A percentile compares a stretch with the other conserved stretches of the same genome.
phyloP scores from a whole-genome alignment of 1,140 invertebrate species.

The Leucophenga varia region DNA sequence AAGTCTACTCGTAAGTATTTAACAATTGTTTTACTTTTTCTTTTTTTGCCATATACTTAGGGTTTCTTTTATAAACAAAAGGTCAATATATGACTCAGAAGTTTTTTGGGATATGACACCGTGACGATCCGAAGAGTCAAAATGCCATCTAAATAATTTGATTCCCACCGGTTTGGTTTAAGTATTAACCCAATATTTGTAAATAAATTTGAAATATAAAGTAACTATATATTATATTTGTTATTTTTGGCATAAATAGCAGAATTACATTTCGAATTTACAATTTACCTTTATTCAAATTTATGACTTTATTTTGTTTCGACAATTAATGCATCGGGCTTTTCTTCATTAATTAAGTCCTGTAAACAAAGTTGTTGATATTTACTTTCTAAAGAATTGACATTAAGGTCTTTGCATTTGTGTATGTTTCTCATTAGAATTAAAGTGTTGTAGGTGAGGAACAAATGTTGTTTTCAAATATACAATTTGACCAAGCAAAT shows the following conservation, averaged over 20 bases:
- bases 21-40: not conserved
- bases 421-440: not conserved
- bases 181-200: not conserved
- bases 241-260: not conserved
- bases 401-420: not conserved
- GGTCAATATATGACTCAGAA: not conserved
- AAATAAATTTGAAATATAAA: not conserved
- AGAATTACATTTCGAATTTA: not conserved
- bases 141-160: not conserved
- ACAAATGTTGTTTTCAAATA: not conserved
- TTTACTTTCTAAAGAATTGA: not conserved
- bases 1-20: not conserved
- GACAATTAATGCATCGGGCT: not conserved
- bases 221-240: not conserved
- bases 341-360: not conserved
- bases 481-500: not conserved
- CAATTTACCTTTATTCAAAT: not conserved
- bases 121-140: not conserved
- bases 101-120: not conserved
- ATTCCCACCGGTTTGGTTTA: not conserved
- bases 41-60: not conserved
- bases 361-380: not conserved
- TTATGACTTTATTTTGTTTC: not conserved
- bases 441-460: not conserved
- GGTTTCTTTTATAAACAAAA: not conserved